Conservation (phyloP, 2,888 invertebrate genomes). For the Ptilodon capucinus region DNA sequence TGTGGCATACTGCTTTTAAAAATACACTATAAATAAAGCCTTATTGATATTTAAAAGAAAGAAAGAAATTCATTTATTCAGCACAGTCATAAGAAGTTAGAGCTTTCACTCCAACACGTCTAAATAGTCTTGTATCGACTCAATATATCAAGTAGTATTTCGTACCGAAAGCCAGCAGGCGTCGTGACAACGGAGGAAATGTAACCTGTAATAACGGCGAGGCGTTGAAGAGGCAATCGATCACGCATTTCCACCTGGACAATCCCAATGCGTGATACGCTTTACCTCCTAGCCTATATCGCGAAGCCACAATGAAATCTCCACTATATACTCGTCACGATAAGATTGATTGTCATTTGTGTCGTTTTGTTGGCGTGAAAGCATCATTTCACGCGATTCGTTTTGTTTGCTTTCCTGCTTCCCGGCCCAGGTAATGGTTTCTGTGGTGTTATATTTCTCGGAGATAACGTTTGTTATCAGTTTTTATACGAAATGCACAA, state of each 20-base stretch:
- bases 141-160: slow-evolving; percentile 66
- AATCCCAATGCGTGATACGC: slow-evolving; percentile 70
- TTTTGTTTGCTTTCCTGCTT: slow-evolving; percentile 58
- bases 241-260: slow-evolving; percentile 68
- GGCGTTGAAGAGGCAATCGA: slow-evolving; percentile 74
- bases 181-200: slow-evolving; percentile 60
- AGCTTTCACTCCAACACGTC: not conserved
- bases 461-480: slow-evolving; percentile 67
- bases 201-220: slow-evolving; percentile 55
- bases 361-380: slow-evolving; percentile 27
- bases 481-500: slow-evolving; percentile 50
- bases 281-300: slow-evolving; percentile 60
- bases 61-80: no score
- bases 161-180: slow-evolving; percentile 53
- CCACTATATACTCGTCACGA: slow-evolving; percentile 31
- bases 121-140: slow-evolving; percentile 41
- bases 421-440: slow-evolving; percentile 61
- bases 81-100: no score
- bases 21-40: no score
- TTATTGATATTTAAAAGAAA: no score
- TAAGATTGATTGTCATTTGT: slow-evolving; percentile 25
- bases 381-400: slow-evolving; percentile 56
- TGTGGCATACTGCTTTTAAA: no score
- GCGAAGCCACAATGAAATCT: slow-evolving; percentile 25
- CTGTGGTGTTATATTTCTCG: slow-evolving; percentile 67